Evolutionary conservation across 2,113 vertebrate genomes (phyloP).

Genomic region (Fukomys damarensis): DNA sequence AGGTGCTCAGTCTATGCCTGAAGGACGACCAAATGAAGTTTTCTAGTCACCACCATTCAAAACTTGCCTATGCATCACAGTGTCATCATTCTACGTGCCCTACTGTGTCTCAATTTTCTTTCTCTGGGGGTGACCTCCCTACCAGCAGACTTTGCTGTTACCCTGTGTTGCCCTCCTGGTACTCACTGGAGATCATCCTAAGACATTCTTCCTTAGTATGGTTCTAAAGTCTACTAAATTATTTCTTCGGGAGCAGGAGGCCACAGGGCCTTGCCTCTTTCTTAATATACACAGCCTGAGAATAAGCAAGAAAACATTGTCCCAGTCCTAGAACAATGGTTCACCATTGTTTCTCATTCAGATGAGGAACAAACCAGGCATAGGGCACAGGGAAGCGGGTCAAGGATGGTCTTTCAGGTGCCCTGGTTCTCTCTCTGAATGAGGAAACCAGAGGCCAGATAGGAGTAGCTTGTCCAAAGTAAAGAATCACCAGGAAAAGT

Average conservation of each 20-base stretch:
- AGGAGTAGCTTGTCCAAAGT: background rate
- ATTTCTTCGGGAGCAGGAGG: background rate
- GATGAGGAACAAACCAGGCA: fast-evolving
- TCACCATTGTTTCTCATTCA: too few relatives aligned
- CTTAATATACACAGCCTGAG: background rate
- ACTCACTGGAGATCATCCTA: background rate
- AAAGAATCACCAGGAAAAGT: background rate
- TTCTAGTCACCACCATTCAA: background rate
- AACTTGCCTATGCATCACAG: background rate
- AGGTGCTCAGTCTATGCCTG: background rate
- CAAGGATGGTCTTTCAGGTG: background rate
- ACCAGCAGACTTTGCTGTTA: background rate
- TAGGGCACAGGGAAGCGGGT: background rate
- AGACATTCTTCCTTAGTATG: background rate
- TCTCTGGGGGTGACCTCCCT: background rate
- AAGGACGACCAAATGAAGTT: background rate
- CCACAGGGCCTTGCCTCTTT: background rate
- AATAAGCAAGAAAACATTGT: background rate
- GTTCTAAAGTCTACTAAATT: background rate
- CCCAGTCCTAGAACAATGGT: background rate
- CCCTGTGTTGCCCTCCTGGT: fast-evolving
- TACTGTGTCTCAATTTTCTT: background rate
- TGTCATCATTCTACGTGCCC: background rate
- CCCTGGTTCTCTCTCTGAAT: background rate
- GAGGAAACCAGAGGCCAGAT: background rate